Conservation (phyloP, 2,888 invertebrate species). For the Subacronicta megacephala region DNA sequence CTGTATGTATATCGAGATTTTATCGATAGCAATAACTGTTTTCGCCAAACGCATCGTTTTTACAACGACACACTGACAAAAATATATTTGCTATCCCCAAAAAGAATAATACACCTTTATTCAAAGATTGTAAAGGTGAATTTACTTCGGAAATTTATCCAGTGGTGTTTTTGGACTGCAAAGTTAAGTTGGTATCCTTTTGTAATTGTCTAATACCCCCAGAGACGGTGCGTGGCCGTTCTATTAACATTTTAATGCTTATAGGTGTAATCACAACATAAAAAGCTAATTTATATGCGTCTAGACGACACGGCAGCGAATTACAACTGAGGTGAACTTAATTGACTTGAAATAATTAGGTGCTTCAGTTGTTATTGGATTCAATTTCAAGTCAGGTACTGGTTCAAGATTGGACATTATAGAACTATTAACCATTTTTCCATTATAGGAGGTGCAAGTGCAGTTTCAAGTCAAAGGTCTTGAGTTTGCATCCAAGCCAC, state of each 20-base stretch:
- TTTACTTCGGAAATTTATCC: conserved; percentile 14
- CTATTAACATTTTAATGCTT: conserved; percentile 84
- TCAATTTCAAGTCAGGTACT: background rate
- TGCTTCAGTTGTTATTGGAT: conserved; percentile 8
- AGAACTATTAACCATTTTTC: too few relatives aligned
- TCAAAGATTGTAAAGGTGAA: conserved; percentile 13
- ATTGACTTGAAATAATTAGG: conserved; percentile 42
- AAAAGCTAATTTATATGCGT: conserved; percentile 79
- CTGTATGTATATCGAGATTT: conserved; percentile 75
- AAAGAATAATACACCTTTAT: conserved; percentile 7
- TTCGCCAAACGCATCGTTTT: conserved; percentile 74
- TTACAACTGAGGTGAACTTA: conserved; percentile 57
- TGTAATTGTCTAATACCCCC: conserved; percentile 80
- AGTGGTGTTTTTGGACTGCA: conserved; percentile 11
- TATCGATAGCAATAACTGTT: conserved; percentile 73
- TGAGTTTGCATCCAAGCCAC: too few relatives aligned
- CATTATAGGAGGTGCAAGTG: too few relatives aligned
- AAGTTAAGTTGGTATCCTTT: conserved; percentile 53
- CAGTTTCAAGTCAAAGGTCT: too few relatives aligned
- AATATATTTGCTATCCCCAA: conserved; percentile 20
- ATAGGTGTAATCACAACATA: conserved; percentile 77
- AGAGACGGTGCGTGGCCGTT: conserved; percentile 73
- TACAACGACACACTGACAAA: conserved; percentile 59
- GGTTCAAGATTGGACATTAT: too few relatives aligned
- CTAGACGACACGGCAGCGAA: conserved; percentile 78